Conservation (phyloP, 2,888 invertebrate genomes). For the Hipparchia sbordonii region DNA sequence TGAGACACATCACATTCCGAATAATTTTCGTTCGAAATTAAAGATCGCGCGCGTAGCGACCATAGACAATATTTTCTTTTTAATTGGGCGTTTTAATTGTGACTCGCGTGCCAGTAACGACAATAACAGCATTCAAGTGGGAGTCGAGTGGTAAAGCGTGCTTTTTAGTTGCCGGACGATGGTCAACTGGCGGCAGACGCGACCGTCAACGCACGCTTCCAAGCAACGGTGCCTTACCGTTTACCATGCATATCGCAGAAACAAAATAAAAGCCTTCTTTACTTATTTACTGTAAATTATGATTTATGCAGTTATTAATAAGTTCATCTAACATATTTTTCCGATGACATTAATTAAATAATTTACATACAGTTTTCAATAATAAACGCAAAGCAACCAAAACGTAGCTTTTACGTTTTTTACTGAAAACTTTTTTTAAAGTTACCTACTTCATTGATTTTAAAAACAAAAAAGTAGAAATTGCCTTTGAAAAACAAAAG, state of each 20-base stretch:
- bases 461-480: background rate
- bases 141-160: slow-evolving; percentile 56
- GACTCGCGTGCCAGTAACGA: slow-evolving; percentile 53
- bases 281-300: slow-evolving; percentile 8
- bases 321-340: background rate
- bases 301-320: background rate
- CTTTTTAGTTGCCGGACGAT: slow-evolving; percentile 67
- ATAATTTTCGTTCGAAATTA: slow-evolving; percentile 46
- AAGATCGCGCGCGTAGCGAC: slow-evolving; percentile 47
- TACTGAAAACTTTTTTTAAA: too few species aligned
- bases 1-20: slow-evolving; percentile 50
- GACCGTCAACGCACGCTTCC: slow-evolving; percentile 18
- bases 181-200: slow-evolving; percentile 66
- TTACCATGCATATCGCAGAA: slow-evolving; percentile 29
- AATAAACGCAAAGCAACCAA: background rate
- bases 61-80: slow-evolving; percentile 49
- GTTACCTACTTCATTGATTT: background rate
- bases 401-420: too few species aligned
- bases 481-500: background rate
- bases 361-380: too few species aligned
- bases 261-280: slow-evolving; percentile 10
- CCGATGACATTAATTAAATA: background rate
- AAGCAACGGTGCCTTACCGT: slow-evolving; percentile 40
- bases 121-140: slow-evolving; percentile 32
- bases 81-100: slow-evolving; percentile 49